Percentiles rank a stretch among this genome's conserved stretches.
Evolutionary conservation across 2,888 invertebrate species (phyloP).

Genomic region (Steinernema scapterisci): DNA sequence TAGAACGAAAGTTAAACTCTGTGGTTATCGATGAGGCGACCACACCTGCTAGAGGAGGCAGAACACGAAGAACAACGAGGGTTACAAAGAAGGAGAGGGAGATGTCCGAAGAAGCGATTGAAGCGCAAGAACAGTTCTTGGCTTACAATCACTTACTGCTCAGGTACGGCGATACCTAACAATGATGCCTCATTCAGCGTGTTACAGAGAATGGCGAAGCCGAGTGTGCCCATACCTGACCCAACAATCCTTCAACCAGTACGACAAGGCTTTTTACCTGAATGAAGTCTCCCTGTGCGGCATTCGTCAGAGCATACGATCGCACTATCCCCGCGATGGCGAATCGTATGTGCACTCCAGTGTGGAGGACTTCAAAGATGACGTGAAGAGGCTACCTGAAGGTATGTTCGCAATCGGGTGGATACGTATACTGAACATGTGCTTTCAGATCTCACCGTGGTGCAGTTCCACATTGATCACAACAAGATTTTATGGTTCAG

Average conservation of each 20-base stretch:
- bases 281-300: not conserved
- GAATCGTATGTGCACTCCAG: not conserved
- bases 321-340: not conserved
- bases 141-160: not conserved
- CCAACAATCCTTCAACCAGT: not conserved
- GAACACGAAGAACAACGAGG: not conserved
- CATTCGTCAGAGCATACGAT: not conserved
- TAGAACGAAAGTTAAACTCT: not conserved
- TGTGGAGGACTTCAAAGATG: not conserved
- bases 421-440: no score
- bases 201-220: constrained; percentile 26
- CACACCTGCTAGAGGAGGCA: constrained; percentile 9
- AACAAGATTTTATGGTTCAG: constrained; percentile 18
- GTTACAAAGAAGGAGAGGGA: not conserved
- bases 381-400: not conserved
- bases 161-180: no score
- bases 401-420: not conserved
- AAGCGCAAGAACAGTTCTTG: not conserved
- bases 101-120: not conserved
- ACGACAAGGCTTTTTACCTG: constrained; percentile 1
- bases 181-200: no score
- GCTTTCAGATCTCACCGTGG: constrained; percentile 10
- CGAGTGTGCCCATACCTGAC: not conserved
- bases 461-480: not conserved
- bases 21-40: not conserved